A percentile compares a stretch with the other conserved stretches of the same genome.
phyloP scores from a whole-genome alignment of 2,113 vertebrate species.

The Lampris megalopsis region DNA sequence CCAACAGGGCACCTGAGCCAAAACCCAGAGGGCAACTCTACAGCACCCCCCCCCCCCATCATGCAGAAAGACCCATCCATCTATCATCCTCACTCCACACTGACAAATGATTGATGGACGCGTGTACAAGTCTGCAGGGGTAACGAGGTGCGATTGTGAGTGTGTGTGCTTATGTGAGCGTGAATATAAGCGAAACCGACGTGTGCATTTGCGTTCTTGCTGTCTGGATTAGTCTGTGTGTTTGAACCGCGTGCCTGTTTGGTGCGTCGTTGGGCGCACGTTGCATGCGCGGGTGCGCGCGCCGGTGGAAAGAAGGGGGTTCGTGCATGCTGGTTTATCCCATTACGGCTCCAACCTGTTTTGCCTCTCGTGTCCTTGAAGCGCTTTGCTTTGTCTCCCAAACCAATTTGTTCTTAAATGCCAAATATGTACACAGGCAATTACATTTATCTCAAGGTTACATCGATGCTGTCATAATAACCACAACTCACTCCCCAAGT shows the following conservation, averaged over 20 bases:
- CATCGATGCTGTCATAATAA: conserved; percentile 37
- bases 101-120: conserved; percentile 70
- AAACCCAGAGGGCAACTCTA: conserved; percentile 11
- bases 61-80: conserved; percentile 48
- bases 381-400: conserved; percentile 40
- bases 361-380: conserved; percentile 52
- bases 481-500: conserved; percentile 34
- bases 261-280: too few species aligned
- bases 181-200: conserved; percentile 38
- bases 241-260: conserved; percentile 9
- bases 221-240: background rate
- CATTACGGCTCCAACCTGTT: conserved; percentile 44
- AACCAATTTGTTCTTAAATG: conserved; percentile 43
- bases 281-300: background rate
- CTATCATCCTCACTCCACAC: conserved; percentile 51
- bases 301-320: conserved; percentile 22
- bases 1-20: conserved; percentile 43
- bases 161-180: conserved; percentile 14
- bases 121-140: conserved; percentile 25
- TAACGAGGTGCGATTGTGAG: conserved; percentile 21
- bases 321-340: conserved; percentile 42
- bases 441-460: conserved; percentile 57
- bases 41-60: conserved; percentile 11
- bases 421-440: conserved; percentile 50
- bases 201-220: conserved; percentile 1